Conservation (phyloP, 2,888 invertebrate species). For the Diplazon laetatorius region DNA sequence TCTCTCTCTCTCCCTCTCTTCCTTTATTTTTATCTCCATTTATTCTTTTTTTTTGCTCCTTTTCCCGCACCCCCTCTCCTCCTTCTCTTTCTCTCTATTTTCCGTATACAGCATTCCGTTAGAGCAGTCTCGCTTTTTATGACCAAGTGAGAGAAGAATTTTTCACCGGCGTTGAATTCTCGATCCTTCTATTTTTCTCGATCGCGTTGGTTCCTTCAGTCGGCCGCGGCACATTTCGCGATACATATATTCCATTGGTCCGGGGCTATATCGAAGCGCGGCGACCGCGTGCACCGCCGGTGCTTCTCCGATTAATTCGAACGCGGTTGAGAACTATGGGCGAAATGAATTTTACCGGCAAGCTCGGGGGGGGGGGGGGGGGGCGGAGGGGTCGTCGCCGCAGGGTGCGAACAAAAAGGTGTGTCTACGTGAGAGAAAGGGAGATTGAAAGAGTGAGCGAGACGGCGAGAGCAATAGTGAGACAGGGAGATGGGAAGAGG, state of each 20-base stretch:
- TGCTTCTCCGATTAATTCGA: conserved; percentile 51
- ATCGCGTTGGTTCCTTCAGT: conserved; percentile 43
- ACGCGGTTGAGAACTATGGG: conserved; percentile 48
- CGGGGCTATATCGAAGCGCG: conserved; percentile 10
- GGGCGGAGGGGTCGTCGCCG: no score
- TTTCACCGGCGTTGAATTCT: conserved; percentile 24
- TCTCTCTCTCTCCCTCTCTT: no score
- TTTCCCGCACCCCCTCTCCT: no score
- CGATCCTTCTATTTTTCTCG: conserved; percentile 28
- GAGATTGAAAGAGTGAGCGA: no score
- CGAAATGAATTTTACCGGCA: conserved; percentile 46
- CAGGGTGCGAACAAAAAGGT: not conserved
- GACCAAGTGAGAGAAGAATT: conserved; percentile 8
- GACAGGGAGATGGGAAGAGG: not conserved
- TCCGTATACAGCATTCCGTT: conserved; percentile 8
- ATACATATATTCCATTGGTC: conserved; percentile 30
- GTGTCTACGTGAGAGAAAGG: no score
- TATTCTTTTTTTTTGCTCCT: conserved; percentile 7
- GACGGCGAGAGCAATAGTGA: no score
- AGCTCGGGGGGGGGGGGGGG: no score
- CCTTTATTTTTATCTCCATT: not conserved
- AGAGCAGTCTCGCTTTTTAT: conserved; percentile 28
- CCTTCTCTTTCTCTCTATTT: conserved; percentile 19
- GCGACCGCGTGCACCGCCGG: conserved; percentile 15
- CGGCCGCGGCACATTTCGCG: conserved; percentile 34